Base-by-base conservation (phyloP, 2,888 invertebrate species). In the Morpho deidamia region DNA sequence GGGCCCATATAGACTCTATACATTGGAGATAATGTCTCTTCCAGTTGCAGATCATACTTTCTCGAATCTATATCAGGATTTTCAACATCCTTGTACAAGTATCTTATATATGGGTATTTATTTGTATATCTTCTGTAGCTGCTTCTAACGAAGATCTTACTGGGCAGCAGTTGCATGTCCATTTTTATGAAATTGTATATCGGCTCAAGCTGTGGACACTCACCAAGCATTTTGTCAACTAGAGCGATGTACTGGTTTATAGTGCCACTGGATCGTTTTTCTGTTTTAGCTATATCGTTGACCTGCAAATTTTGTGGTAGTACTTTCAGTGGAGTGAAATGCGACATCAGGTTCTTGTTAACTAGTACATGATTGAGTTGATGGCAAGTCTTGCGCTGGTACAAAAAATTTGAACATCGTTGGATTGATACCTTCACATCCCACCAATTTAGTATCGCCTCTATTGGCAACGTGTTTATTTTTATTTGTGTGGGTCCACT, bases 21-120 rank as follows among this genome's bases (percentile, higher is more conserved):
- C 8, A 62, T 60, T 0, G 84, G 83, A 1, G 61, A 48, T 0
- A 76, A 8, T 0, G 63, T 68, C 52, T 86, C 85, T 57, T 83
- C 70, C 0, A 86, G 44, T 33, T 76, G 76, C 4, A 84, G 54
- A 55, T 84, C 79, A 46, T 74, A 73, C 8, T 65, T 58, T 0
- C 47, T 51, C 8, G 39, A 47, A 8, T 11, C 14, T 3, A 45
- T 39, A 1, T 54, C 9, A 7, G 51, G 51, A 2, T 52, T 33
- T 0, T 41, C 51, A 1, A 67, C 60, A 0, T 78, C 71, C 1
- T 66, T 57, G 7, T 59, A 72, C 32, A 83, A 62, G 57, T 78
- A 74, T 52, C 84, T 64, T 0, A 75, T 63, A 38, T 81, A 85
- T 0, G 71, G 67, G 61, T 74, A 71, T 33, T 66, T 68, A 23